Evolutionary conservation across 1,140 invertebrate species (phyloP), one percentile per base, ranked within the genome.

Genomic region (Euwallacea fornicatus): DNA sequence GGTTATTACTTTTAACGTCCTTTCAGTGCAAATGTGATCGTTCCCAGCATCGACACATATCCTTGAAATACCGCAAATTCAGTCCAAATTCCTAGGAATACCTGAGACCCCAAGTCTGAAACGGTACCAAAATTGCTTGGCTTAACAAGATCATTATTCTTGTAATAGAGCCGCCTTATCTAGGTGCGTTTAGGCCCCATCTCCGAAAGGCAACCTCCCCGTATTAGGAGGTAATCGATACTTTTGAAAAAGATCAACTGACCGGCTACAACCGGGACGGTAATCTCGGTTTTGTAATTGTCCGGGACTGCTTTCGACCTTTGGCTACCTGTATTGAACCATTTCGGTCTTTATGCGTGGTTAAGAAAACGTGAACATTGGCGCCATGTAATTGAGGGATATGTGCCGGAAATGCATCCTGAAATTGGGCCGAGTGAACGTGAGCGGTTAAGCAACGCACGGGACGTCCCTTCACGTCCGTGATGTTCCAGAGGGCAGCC

Each of bases 191-290:
- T 61, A 61, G 41, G 42, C 59, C 16, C 7, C 21, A 61, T 61
- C 59, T 61, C 41, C 16, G 41, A 61, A 61, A 42, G 13, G 59
- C 16, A 58, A 58, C 21, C 11, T 50, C 46, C 2, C 13, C 9
- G 46, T 50, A 33, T 16, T 58, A 58, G 9, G 9, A 16, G 13
- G 55, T 61, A 61, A 61, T 61, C 59, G 59, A 61, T 61, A 61
- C 59, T 42, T 61, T 61, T 61, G 59, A 61, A 61, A 61, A 61
- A 61, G 59, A 61, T 61, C 59, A 61, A 61, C 59, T 61, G 59
- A 61, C 59, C 59, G 59, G 13, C 41, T n/a, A 11, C 4, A 33
- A 33, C 21, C 21, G 8, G 59, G 9, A 11, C 9, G 46, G 46
- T 50, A 50, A 50, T 50, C 46, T 2, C 9, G 46, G 46, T 50